Percentiles rank a stretch among this genome's conserved stretches.
Evolutionary conservation across 2,113 vertebrate genomes (phyloP).

Genomic region (Otis tarda): DNA sequence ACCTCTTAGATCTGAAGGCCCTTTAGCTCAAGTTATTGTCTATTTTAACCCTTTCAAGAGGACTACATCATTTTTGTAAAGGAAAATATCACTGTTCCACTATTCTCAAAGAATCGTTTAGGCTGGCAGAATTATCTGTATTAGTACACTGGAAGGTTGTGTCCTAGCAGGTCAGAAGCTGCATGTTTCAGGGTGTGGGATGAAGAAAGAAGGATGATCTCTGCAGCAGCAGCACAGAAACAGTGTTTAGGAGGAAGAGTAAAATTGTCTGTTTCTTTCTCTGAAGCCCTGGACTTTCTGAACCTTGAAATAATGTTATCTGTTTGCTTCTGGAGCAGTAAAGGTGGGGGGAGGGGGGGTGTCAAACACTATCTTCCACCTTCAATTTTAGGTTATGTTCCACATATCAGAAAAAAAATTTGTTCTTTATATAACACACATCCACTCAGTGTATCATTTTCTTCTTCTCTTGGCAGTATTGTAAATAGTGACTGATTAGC

Average conservation of each 20-base stretch:
- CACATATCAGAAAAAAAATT: neutral
- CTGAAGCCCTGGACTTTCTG: neutral
- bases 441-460: neutral
- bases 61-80: neutral
- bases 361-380: neutral
- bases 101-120: neutral
- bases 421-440: neutral
- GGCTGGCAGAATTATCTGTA: neutral
- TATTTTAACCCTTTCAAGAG: neutral
- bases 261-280: neutral
- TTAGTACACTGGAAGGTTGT: neutral
- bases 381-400: neutral
- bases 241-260: neutral
- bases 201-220: neutral
- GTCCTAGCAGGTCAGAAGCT: neutral
- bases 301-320: neutral
- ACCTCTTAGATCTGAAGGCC: neutral
- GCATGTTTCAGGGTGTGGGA: neutral
- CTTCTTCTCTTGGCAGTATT: neutral
- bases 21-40: neutral
- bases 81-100: neutral
- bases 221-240: neutral
- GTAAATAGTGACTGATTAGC: neutral
- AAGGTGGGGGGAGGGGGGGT: neutral
- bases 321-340: neutral